Percentiles rank a stretch among this genome's conserved stretches.
Conservation (phyloP, 53 echinoderm and acorn worm species). For the Antedon mediterranea region DNA sequence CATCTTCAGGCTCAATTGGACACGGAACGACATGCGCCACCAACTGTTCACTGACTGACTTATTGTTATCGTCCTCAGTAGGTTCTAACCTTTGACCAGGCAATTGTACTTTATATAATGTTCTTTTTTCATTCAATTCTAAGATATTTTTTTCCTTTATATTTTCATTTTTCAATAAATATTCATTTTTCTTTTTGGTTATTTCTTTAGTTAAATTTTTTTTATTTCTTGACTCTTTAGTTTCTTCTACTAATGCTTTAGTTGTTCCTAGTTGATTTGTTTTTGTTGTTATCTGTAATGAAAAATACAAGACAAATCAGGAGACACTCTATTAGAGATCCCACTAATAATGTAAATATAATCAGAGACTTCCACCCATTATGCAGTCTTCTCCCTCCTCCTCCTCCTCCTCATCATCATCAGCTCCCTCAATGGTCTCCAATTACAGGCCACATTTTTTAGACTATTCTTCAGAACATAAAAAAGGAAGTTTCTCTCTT, state of each 20-base stretch:
- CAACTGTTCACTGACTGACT: slow-evolving; percentile 7
- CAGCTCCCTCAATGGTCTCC: too few species aligned
- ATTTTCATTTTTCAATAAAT: neutral
- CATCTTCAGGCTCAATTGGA: slow-evolving; percentile 91
- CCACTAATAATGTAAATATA: too few species aligned
- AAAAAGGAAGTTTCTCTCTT: too few species aligned
- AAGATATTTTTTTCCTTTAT: neutral
- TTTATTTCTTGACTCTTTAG: neutral
- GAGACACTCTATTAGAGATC: too few species aligned
- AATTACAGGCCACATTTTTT: too few species aligned
- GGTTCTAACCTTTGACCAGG: neutral
- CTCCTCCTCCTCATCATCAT: too few species aligned
- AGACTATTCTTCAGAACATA: too few species aligned
- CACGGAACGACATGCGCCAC: slow-evolving; percentile 78
- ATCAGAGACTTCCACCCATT: too few species aligned
- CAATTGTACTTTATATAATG: neutral
- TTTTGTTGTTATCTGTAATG: neutral
- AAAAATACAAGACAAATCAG: too few species aligned
- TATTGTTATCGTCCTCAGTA: neutral
- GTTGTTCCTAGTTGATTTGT: neutral
- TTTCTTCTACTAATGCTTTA: neutral
- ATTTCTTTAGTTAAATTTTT: neutral
- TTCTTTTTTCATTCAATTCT: neutral
- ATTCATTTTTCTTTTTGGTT: neutral
- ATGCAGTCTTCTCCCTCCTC: too few species aligned